A percentile compares a stretch with the other conserved stretches of the same genome.
These are phyloP conservation scores for Drosophila ficusphila DNA, from an alignment of 1,140 invertebrate genomes.

Conservation along the genomic window DNA sequence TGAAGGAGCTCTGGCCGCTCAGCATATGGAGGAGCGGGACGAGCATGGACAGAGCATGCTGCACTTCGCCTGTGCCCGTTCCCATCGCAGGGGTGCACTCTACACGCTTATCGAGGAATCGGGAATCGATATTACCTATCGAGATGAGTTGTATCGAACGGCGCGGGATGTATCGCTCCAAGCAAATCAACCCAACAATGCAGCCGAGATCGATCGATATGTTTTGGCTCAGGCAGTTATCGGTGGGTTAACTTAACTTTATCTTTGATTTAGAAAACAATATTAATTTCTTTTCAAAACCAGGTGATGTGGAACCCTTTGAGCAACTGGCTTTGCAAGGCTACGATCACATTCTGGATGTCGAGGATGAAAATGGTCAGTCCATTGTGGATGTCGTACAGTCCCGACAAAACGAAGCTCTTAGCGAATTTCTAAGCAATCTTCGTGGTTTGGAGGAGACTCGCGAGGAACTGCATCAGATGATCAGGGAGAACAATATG, in stretches of 20 bases:
- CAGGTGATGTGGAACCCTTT: conserved; percentile 91
- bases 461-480: conserved; percentile 90
- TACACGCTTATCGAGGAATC: conserved; percentile 91
- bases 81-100: conserved; percentile 90
- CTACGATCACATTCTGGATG: conserved; percentile 94
- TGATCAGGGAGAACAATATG: conserved; percentile 88
- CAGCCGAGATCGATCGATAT: conserved; percentile 92
- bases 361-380: conserved; percentile 88
- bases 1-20: conserved; percentile 42
- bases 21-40: conserved; percentile 85
- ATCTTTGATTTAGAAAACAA: conserved; percentile 10
- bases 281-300: not conserved
- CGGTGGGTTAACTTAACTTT: conserved; percentile 85
- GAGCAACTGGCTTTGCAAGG: conserved; percentile 92
- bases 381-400: conserved; percentile 89
- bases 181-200: conserved; percentile 91
- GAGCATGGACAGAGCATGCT: conserved; percentile 94
- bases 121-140: conserved; percentile 90
- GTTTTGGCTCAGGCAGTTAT: conserved; percentile 90
- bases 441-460: conserved; percentile 90
- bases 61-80: conserved; percentile 93
- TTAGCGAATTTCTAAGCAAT: conserved; percentile 88
- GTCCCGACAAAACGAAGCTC: conserved; percentile 87
- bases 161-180: conserved; percentile 93
- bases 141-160: conserved; percentile 93